Evolutionary conservation across 2,888 invertebrate species (phyloP), one percentile per base, ranked within the genome.

Genomic region (Sipha maydis): DNA sequence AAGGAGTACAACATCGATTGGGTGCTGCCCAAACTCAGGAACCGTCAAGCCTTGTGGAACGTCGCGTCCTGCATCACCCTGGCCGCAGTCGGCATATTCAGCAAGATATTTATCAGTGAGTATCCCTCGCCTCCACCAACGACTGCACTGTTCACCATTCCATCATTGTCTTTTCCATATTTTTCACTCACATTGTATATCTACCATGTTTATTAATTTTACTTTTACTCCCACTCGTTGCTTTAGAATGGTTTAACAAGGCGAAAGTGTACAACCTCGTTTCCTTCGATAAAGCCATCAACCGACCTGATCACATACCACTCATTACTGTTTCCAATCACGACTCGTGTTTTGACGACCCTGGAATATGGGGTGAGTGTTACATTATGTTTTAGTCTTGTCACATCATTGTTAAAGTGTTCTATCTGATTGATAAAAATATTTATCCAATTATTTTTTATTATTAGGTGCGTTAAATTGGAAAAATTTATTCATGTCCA

Each of bases 301-400:
- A 93, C 71, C 94, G 97, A 90, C 96, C 96, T 89, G 92, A 93
- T 90, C 94, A 95, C 91, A 94, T 95, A 90, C 97, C 98, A 82
- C 93, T 99, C 90, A 94, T 99, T 90, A 99, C 99, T 79, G 95
- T 98, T 90, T 96, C 97, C 91, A 99, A 99, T 94, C 99, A 99
- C 93, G 95, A 97, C 93, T 98, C 98, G 90, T 98, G 98, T 93
- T 96, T 98, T 92, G 99, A 99, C 93, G 99, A 99, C 93, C 99
- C 99, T 48, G 96, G 97, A 90, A 93, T 99, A 89, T 98, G 98
- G 97, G 97, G 98, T 96, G 93, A 93, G 94, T 92, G 90, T 8
- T 25, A 14, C n/a, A 69, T 11, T 2, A 11, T 14, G 28, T 69
- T 0, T 69, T 69, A 14, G 25, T 61, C 61, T 61, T 21, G 21